phyloP scores from a whole-genome alignment of 37 sponge, comb jelly and placozoan species.

The Geodia barretti region DNA sequence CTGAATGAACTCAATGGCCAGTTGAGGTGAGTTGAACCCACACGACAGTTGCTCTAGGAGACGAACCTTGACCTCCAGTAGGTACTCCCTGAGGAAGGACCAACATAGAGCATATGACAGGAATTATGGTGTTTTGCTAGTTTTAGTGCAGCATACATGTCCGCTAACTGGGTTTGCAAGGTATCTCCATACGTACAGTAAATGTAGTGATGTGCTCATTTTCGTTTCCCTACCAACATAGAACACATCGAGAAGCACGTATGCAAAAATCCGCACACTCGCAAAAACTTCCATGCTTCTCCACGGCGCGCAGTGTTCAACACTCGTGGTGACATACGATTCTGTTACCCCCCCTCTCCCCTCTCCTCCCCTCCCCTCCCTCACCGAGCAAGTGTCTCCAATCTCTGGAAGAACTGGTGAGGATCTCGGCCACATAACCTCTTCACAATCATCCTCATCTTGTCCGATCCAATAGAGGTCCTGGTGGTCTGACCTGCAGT shows the following conservation, averaged over 20 bases:
- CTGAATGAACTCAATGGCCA: constrained; percentile 86
- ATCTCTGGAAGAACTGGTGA: constrained; percentile 87
- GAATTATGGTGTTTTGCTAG: background rate
- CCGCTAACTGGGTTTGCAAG: background rate
- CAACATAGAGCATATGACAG: background rate
- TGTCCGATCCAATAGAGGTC: constrained; percentile 47
- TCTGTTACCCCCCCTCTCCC: background rate
- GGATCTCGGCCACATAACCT: constrained; percentile 68
- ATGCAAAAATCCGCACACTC: constrained; percentile 13
- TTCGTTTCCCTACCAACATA: too few relatives aligned
- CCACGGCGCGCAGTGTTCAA: background rate
- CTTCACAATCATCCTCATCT: constrained; percentile 71
- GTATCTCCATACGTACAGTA: background rate
- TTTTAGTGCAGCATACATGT: background rate
- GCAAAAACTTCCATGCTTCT: background rate
- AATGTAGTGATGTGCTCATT: too few relatives aligned
- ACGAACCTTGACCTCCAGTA: constrained; percentile 85
- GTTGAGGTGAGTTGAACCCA: constrained; percentile 78
- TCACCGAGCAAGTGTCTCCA: constrained; percentile 78
- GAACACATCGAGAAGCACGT: too few relatives aligned
- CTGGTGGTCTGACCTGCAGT: constrained; percentile 23
- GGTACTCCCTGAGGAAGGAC: constrained; percentile 58
- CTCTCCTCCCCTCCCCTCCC: background rate
- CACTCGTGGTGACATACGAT: background rate
- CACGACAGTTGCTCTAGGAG: constrained; percentile 84